A percentile compares a stretch with the other conserved stretches of the same genome.
These are phyloP conservation scores for Vulpes ferrilata DNA, from an alignment of 2,113 vertebrate species.

Conservation along the genomic window DNA sequence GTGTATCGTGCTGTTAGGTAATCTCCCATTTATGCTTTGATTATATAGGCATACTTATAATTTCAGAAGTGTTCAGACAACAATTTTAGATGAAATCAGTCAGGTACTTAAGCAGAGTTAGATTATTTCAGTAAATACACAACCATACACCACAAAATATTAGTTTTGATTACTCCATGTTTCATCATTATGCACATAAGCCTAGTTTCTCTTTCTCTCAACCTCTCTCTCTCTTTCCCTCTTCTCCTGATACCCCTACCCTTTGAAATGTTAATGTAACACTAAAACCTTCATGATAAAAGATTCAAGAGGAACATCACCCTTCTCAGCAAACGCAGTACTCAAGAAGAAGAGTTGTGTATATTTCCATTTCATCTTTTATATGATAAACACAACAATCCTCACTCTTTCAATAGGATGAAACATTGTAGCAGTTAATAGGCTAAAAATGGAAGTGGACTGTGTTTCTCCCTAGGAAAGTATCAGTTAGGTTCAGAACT, in stretches of 20 bases:
- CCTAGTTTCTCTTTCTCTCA: not conserved
- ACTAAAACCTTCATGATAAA: slow-evolving; percentile 2
- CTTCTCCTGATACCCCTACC: not conserved
- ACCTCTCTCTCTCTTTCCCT: not conserved
- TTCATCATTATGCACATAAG: not conserved
- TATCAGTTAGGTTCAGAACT: slow-evolving; percentile 9
- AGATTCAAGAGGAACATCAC: not conserved
- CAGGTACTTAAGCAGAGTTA: not conserved
- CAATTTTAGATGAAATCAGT: slow-evolving; percentile 53
- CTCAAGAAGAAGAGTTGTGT: not conserved
- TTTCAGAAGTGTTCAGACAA: slow-evolving; percentile 52
- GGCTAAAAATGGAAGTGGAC: not conserved
- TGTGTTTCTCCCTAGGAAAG: not conserved
- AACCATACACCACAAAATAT: not conserved
- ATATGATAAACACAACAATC: not conserved
- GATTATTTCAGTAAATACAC: not conserved
- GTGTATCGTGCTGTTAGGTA: not conserved
- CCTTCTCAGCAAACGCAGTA: not conserved
- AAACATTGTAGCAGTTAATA: not conserved
- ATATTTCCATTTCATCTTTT: slow-evolving; percentile 45
- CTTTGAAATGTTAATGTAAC: slow-evolving; percentile 23
- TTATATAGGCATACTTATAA: not conserved
- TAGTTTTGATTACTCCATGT: not conserved
- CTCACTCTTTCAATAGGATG: not conserved
- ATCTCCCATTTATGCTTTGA: not conserved